Conservation (phyloP, 2,888 invertebrate genomes). For the Pachydiplax longipennis region DNA sequence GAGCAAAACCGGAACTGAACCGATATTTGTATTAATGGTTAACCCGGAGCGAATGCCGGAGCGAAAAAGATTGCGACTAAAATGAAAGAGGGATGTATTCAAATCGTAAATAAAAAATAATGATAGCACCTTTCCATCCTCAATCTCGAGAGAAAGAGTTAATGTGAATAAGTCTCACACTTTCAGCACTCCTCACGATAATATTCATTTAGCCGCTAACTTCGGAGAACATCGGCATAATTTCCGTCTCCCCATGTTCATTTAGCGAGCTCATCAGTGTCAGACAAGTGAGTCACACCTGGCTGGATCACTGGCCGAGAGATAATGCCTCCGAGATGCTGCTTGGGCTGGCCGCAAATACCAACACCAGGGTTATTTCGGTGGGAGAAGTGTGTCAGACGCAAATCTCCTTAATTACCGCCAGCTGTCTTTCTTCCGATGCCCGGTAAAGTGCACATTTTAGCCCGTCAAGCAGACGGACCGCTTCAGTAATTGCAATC, state of each 20-base stretch:
- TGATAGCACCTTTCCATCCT: too few relatives aligned
- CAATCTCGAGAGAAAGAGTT: too few relatives aligned
- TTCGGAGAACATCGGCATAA: neutral
- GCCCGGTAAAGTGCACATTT: neutral
- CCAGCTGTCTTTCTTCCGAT: neutral
- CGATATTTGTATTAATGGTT: too few relatives aligned
- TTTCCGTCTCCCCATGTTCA: neutral
- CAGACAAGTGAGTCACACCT: neutral
- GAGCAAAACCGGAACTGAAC: too few relatives aligned
- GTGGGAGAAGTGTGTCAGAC: neutral
- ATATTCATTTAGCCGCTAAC: neutral
- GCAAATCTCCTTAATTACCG: neutral
- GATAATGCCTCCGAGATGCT: neutral
- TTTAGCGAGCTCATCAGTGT: conserved; percentile 14
- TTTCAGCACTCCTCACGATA: too few relatives aligned
- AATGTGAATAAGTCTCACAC: too few relatives aligned
- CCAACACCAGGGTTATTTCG: neutral
- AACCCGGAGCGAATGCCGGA: too few relatives aligned
- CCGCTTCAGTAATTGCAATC: neutral
- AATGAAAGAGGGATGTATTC: too few relatives aligned
- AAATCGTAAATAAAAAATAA: too few relatives aligned
- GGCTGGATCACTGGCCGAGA: neutral
- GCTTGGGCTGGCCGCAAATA: neutral
- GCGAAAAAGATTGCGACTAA: too few relatives aligned
- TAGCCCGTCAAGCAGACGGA: neutral